Evolutionary conservation across 2,888 invertebrate species (phyloP), one percentile per base, ranked within the genome.

Genomic region (Helleia helle): DNA sequence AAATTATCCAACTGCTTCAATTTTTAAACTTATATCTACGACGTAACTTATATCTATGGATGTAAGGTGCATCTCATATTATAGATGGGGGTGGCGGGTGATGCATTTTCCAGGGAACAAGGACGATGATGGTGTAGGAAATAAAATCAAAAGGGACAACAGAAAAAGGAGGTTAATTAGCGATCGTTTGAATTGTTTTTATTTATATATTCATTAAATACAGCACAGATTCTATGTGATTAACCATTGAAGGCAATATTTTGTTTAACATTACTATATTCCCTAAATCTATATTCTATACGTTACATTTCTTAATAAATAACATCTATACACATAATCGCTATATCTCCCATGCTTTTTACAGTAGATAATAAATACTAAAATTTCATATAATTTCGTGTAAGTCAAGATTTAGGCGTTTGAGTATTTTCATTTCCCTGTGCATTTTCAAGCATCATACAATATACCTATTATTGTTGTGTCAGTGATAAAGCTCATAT

Each of bases 171-270:
- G n/a, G n/a, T n/a, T n/a, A n/a, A n/a, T n/a, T n/a, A n/a, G n/a
- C n/a, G n/a, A n/a, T n/a, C n/a, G n/a, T n/a, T n/a, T n/a, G 3
- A 17, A 26, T 25, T n/a, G 7, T 13, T 6, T 13, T 6, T 34
- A 15, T 9, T 22, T 31, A 28, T 15, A 27, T 41, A 42, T 43
- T 47, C 42, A 43, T 45, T 41, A 31, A 42, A 41, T 41, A 46
- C 41, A 46, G 37, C 42, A 31, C 36, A 42, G 18, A 9, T 39
- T 41, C 30, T 31, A 38, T 24, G 26, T 36, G 28, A 24, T 22
- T 41, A 22, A 38, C 38, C 38, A 26, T 14, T 37, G 13, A 41
- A 39, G 41, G 39, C 30, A 38, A 27, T 37, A 11, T 37, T 15
- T 43, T 22, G 22, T 22, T 7, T 22, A 22, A 22, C 5, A 22